A percentile compares a stretch with the other conserved stretches of the same genome.
Conservation (phyloP, 2,797 vertebrate genomes). For the Squalus acanthias region DNA sequence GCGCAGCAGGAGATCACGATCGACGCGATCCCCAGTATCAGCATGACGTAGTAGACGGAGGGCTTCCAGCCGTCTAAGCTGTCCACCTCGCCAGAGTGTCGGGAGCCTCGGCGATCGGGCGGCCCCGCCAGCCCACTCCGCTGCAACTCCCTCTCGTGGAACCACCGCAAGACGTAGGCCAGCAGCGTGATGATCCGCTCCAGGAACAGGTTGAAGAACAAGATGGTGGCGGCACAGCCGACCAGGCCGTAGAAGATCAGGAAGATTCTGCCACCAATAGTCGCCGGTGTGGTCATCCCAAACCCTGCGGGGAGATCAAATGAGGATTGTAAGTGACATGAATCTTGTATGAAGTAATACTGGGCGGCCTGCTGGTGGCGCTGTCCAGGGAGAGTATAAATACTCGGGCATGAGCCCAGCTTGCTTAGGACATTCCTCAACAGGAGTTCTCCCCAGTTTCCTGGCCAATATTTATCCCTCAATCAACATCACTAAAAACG, state of each 20-base stretch:
- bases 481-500: too few relatives aligned
- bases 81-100: slow-evolving; percentile 54
- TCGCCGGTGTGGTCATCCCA: slow-evolving; percentile 70
- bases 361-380: too few relatives aligned
- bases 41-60: slow-evolving; percentile 70
- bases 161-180: slow-evolving; percentile 73
- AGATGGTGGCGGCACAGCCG: slow-evolving; percentile 70
- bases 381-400: too few relatives aligned
- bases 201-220: slow-evolving; percentile 75
- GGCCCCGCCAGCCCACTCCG: accelerated
- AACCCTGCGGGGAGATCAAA: slow-evolving; percentile 55
- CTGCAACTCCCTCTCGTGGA: slow-evolving; percentile 54
- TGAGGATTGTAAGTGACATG: too few relatives aligned
- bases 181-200: slow-evolving; percentile 74
- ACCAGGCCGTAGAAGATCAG: slow-evolving; percentile 71
- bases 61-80: slow-evolving; percentile 71
- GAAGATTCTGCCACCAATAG: slow-evolving; percentile 66
- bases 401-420: too few relatives aligned
- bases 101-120: not conserved
- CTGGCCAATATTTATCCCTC: too few relatives aligned
- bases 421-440: too few relatives aligned
- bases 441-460: too few relatives aligned
- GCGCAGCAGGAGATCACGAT: slow-evolving; percentile 67
- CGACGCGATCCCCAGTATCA: slow-evolving; percentile 65
- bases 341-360: too few relatives aligned